These are phyloP conservation scores for Sceloporus tristichus DNA, from an alignment of 2,113 vertebrate species.

Conservation along the genomic window DNA sequence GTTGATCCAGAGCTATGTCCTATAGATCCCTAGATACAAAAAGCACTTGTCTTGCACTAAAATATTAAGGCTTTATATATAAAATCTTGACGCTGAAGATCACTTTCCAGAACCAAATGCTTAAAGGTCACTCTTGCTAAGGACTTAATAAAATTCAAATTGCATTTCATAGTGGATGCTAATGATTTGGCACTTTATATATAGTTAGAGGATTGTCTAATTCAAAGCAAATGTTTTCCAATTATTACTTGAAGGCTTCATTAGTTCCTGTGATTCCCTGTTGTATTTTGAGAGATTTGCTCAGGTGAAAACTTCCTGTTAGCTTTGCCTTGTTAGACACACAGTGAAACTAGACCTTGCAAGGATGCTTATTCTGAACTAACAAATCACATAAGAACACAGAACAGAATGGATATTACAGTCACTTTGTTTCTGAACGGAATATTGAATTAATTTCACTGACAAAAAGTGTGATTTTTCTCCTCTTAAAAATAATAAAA, in stretches of 20 bases:
- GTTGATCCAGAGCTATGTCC: too few species aligned
- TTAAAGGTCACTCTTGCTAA: conserved; percentile 37
- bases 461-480: not conserved
- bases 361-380: not conserved
- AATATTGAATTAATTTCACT: not conserved
- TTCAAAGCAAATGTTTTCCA: conserved; percentile 62
- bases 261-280: conserved; percentile 56
- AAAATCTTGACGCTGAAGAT: conserved; percentile 2
- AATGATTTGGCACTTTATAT: conserved; percentile 45
- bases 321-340: conserved; percentile 11
- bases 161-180: conserved; percentile 47
- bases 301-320: conserved; percentile 46
- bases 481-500: not conserved
- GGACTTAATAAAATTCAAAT: conserved; percentile 55
- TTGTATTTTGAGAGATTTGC: conserved; percentile 41
- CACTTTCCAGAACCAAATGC: conserved; percentile 37
- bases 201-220: conserved; percentile 49
- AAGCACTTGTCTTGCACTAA: not conserved
- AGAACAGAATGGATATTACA: not conserved
- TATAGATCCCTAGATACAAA: too few species aligned
- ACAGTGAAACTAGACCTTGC: conserved; percentile 13
- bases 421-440: not conserved
- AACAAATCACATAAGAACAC: not conserved
- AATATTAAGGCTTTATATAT: not conserved
- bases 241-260: conserved; percentile 58